Percentiles rank a stretch among this genome's conserved stretches.
These are phyloP conservation scores for Hemibagrus guttatus DNA, from an alignment of 2,797 vertebrate species.

Conservation along the genomic window DNA sequence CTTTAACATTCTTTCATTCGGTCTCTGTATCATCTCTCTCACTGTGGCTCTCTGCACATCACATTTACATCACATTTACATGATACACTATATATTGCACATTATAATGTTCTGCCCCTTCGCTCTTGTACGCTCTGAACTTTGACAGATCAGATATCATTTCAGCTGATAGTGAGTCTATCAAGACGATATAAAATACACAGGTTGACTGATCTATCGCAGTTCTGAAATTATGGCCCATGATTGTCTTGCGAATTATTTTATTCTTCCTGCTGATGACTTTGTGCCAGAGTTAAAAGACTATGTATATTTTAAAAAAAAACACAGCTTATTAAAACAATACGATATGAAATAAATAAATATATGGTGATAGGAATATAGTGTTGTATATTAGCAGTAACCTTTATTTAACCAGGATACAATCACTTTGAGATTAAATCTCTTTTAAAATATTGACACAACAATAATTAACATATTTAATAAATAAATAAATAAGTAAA, in stretches of 20 bases:
- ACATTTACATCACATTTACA: background rate
- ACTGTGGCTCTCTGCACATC: background rate
- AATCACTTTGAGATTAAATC: too few relatives aligned
- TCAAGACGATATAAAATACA: background rate
- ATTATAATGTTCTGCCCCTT: background rate
- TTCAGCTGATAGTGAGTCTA: background rate
- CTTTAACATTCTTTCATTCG: too few relatives aligned
- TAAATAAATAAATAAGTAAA: too few relatives aligned
- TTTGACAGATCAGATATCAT: background rate
- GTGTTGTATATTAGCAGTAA: too few relatives aligned
- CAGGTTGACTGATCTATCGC: background rate
- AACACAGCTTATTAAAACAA: too few relatives aligned
- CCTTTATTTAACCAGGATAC: too few relatives aligned
- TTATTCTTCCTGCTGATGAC: background rate
- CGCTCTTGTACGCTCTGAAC: background rate
- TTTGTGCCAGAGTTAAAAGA: background rate
- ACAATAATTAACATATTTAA: too few relatives aligned
- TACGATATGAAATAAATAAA: too few relatives aligned
- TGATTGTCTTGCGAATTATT: background rate
- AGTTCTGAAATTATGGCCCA: background rate
- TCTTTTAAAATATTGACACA: too few relatives aligned
- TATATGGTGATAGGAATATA: too few relatives aligned
- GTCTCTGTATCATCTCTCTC: too few relatives aligned
- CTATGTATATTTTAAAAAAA: too few relatives aligned
- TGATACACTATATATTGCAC: background rate